Evolutionary conservation across 1,140 invertebrate species (phyloP).

Genomic region (Penaeus japonicus): DNA sequence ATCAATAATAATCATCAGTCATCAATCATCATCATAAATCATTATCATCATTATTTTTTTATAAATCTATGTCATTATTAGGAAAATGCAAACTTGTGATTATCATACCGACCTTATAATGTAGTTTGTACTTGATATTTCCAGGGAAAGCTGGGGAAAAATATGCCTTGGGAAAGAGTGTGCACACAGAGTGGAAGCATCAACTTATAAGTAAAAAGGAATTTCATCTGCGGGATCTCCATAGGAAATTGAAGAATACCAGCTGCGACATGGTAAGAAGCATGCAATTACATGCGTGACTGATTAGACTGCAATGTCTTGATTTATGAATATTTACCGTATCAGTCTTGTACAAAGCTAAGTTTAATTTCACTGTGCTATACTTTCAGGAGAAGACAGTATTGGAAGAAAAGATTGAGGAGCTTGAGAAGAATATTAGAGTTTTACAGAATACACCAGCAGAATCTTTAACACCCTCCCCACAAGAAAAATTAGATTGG

Average conservation of each 20-base stretch:
- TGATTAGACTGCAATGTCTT: too few relatives aligned
- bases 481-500: conserved; percentile 37
- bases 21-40: too few relatives aligned
- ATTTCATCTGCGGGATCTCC: too few relatives aligned
- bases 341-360: not conserved
- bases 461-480: not conserved
- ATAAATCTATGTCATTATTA: too few relatives aligned
- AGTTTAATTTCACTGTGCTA: not conserved
- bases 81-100: too few relatives aligned
- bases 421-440: not conserved
- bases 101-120: too few relatives aligned
- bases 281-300: too few relatives aligned
- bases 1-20: too few relatives aligned
- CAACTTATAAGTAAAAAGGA: not conserved
- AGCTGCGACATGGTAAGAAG: not conserved
- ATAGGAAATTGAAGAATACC: not conserved
- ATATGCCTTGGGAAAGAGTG: not conserved
- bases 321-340: not conserved
- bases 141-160: not conserved
- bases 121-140: not conserved
- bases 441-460: not conserved
- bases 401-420: not conserved
- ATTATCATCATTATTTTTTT: too few relatives aligned
- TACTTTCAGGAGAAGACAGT: not conserved
- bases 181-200: not conserved